A percentile compares a stretch with the other conserved stretches of the same genome.
Conservation (phyloP, 2,888 invertebrate genomes). For the Amiota communis region DNA sequence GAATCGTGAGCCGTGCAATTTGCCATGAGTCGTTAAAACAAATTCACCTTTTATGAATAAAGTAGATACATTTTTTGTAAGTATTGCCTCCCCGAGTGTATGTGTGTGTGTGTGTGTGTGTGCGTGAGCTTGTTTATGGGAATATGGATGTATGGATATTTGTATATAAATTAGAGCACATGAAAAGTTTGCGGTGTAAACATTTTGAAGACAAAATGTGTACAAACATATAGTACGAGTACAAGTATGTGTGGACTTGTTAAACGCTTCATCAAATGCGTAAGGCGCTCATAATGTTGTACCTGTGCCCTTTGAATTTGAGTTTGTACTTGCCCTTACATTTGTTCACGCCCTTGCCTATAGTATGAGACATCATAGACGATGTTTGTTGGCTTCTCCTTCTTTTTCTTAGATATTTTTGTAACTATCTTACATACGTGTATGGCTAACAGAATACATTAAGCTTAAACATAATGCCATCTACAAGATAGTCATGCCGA, state of each 20-base stretch:
- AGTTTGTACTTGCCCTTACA: too few species aligned
- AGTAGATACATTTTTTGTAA: neutral
- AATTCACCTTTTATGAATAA: constrained; percentile 52
- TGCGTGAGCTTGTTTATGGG: constrained; percentile 21
- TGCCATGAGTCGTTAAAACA: constrained; percentile 64
- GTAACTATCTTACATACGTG: neutral
- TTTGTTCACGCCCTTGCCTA: too few species aligned
- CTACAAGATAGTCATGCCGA: too few species aligned
- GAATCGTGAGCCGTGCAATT: constrained; percentile 50
- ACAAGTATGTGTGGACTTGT: too few species aligned
- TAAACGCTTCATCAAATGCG: too few species aligned
- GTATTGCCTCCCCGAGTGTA: neutral
- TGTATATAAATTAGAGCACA: constrained; percentile 59
- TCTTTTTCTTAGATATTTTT: constrained; percentile 1
- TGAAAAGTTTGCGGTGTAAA: constrained; percentile 60
- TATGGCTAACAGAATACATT: too few species aligned
- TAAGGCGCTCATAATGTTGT: too few species aligned
- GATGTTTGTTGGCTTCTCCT: too few species aligned
- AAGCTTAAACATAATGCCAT: too few species aligned
- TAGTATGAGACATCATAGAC: too few species aligned
- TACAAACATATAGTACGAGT: neutral
- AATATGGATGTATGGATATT: constrained; percentile 33
- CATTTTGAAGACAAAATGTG: constrained; percentile 33
- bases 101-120: neutral
- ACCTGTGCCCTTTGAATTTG: too few species aligned